These are phyloP conservation scores for Carapus acus DNA, from an alignment of 2,797 vertebrate species.

Conservation along the genomic window DNA sequence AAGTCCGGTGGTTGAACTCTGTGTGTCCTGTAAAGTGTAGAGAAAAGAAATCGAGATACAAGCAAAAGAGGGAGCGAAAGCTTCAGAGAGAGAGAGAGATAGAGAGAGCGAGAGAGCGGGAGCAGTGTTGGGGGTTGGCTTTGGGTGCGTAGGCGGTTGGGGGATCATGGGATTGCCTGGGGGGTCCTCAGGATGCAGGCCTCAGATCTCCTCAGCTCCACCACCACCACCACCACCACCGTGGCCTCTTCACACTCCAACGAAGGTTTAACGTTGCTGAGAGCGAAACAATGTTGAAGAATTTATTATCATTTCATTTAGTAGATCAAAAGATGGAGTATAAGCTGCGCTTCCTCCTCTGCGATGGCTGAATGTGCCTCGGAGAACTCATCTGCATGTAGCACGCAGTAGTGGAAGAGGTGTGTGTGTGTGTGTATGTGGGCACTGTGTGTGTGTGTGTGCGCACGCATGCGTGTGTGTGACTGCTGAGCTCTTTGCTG, in stretches of 20 bases:
- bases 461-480: no score
- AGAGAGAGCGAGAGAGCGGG: slow-evolving; percentile 18
- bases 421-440: neutral
- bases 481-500: no score
- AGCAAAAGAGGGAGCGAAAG: slow-evolving; percentile 29
- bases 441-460: no score
- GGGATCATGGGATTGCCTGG: slow-evolving; percentile 25
- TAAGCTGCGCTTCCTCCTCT: slow-evolving; percentile 10
- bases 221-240: no score
- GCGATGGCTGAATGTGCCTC: neutral
- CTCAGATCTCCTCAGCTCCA: slow-evolving; percentile 60
- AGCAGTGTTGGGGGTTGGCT: slow-evolving; percentile 1
- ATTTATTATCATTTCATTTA: slow-evolving; percentile 63
- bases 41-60: slow-evolving; percentile 12
- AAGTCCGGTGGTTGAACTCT: slow-evolving; percentile 24
- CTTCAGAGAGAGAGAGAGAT: slow-evolving; percentile 27
- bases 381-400: neutral
- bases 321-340: slow-evolving; percentile 56
- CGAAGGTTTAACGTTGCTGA: slow-evolving; percentile 62
- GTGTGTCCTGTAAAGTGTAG: slow-evolving; percentile 17
- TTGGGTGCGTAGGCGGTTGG: slow-evolving; percentile 10
- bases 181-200: slow-evolving; percentile 46
- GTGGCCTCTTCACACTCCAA: slow-evolving; percentile 56
- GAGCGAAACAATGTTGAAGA: slow-evolving; percentile 51
- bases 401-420: neutral